Evolutionary conservation across 2,888 invertebrate genomes (phyloP), one percentile per base, ranked within the genome.

Genomic region (Microplitis deprimator): DNA sequence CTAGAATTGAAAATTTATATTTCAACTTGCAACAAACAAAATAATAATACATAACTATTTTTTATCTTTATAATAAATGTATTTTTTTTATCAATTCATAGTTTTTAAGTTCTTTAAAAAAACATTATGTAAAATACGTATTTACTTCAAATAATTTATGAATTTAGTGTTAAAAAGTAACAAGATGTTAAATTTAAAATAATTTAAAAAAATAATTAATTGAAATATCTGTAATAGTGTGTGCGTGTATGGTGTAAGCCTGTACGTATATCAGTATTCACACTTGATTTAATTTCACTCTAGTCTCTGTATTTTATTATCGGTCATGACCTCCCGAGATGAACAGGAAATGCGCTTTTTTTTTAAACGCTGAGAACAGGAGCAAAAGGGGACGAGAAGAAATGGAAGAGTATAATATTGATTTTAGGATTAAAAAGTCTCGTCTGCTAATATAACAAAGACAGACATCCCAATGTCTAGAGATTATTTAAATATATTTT

Each of bases 271-370:
- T 17, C 61, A 61, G 7, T 3, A 39, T 38, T 39, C 8, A 41
- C 38, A 38, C n/a, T 70, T 61, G 29, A 70, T 60, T 38, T 60
- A 13, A 13, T 38, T 61, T 73, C 76, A 60, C 61, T 50, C 61
- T 61, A 68, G 39, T 72, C 62, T 39, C 59, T 73, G 71, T 70
- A 75, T 79, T 72, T 65, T 59, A 81, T 79, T 79, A 75, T 64
- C 61, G 75, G 79, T 76, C 79, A 69, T 75, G 81, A 80, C 75
- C 77, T 80, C 64, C n/a, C 8, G 40, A 41, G 17, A 29, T 50
- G 41, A 65, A 65, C 67, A 50, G 73, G 67, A 73, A 73, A 73
- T 13, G 29, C 8, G 65, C 29, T 7, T 61, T 71, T 67, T 73
- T 73, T 73, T 65, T 13, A 61, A 39, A 17, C 16, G 41, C n/a